Percentiles rank a stretch among this genome's conserved stretches.
phyloP scores from a whole-genome alignment of 2,113 vertebrate genomes.

The Cavia porcellus region DNA sequence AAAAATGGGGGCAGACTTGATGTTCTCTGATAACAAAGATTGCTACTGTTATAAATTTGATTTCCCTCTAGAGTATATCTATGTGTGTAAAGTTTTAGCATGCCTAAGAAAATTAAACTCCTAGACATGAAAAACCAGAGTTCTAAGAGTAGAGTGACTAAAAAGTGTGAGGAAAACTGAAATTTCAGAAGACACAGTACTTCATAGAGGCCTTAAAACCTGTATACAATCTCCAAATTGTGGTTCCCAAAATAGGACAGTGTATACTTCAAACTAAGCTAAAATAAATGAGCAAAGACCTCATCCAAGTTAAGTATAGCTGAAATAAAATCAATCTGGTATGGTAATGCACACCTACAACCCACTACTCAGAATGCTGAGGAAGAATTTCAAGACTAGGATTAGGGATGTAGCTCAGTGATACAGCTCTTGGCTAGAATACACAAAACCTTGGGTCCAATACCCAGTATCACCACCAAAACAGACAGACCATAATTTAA shows the following conservation, averaged over 20 bases:
- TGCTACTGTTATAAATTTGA: neutral
- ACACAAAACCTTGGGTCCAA: neutral
- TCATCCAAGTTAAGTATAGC: neutral
- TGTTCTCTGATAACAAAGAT: neutral
- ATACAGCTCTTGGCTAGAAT: neutral
- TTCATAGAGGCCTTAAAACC: too few relatives aligned
- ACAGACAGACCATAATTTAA: neutral
- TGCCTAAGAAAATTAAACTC: neutral
- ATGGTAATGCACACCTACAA: neutral
- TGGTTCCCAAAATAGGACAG: neutral
- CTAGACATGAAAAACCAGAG: neutral
- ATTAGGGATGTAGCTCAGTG: neutral
- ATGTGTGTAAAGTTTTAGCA: neutral
- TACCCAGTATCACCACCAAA: neutral
- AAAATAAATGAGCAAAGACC: neutral
- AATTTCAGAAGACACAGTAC: neutral
- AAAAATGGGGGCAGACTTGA: neutral
- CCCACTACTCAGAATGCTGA: neutral
- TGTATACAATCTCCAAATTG: rapidly evolving
- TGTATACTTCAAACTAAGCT: too few relatives aligned
- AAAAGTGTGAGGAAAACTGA: neutral
- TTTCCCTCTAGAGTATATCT: neutral
- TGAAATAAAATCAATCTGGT: neutral
- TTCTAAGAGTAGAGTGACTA: neutral
- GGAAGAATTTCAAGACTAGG: neutral